Evolutionary conservation across 2,888 invertebrate genomes (phyloP).

Genomic region (Machimus rusticus): DNA sequence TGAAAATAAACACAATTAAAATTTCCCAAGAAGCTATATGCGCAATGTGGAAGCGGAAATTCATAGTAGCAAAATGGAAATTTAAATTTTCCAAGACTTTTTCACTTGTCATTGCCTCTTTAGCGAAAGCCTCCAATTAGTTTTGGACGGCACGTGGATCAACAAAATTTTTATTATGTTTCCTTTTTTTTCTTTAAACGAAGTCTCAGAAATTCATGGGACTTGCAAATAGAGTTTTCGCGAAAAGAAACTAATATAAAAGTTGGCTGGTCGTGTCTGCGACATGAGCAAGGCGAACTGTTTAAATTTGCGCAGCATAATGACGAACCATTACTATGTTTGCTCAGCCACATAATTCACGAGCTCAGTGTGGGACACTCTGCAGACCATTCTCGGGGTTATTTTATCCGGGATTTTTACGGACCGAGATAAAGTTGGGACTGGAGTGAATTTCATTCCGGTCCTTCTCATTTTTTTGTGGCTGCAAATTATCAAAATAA

Average conservation of each 20-base stretch:
- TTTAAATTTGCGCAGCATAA: conserved; percentile 7
- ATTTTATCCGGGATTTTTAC: not conserved
- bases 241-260: not conserved
- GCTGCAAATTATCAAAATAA: not conserved
- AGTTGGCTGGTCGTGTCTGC: not conserved
- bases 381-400: not conserved
- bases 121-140: not conserved
- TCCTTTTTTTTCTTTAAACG: not conserved
- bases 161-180: not conserved
- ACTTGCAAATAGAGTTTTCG: not conserved
- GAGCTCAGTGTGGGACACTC: not conserved
- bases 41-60: not conserved
- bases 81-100: not conserved
- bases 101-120: not conserved
- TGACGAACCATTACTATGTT: conserved; percentile 3
- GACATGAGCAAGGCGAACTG: not conserved
- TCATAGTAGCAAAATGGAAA: not conserved
- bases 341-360: conserved; percentile 13
- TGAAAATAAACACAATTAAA: not conserved
- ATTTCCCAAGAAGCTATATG: not conserved
- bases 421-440: not conserved
- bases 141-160: not conserved
- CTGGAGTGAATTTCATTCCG: not conserved
- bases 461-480: not conserved
- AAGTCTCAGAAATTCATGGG: not conserved